Conservation (phyloP, 2,113 vertebrate species). For the Aramus guarauna region DNA sequence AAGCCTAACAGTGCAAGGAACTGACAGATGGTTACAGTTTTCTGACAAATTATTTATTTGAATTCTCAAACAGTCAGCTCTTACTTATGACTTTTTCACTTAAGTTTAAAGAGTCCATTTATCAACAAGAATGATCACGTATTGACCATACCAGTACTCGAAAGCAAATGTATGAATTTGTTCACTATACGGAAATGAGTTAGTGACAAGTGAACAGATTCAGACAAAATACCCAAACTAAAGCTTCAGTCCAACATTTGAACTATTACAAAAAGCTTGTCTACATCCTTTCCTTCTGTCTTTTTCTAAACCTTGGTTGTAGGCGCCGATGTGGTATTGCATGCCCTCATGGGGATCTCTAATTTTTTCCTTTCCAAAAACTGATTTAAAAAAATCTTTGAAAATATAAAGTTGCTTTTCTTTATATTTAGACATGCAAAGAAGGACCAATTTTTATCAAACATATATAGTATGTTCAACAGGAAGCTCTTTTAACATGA, state of each 20-base stretch:
- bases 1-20: background rate
- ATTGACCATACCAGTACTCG: conserved; percentile 3
- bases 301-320: background rate
- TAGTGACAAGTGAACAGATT: background rate
- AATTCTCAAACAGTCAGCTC: conserved; percentile 44
- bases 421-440: background rate
- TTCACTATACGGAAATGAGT: background rate
- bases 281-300: background rate
- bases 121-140: conserved; percentile 18
- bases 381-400: background rate
- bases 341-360: background rate
- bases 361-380: background rate
- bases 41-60: conserved; percentile 51
- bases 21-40: conserved; percentile 52
- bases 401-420: background rate
- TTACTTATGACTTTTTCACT: conserved; percentile 3
- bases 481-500: background rate
- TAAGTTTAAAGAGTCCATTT: conserved; percentile 38
- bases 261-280: background rate
- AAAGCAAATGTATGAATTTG: conserved; percentile 14
- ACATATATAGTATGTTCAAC: background rate
- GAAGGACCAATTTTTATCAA: background rate
- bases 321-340: fast-evolving
- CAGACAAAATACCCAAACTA: background rate
- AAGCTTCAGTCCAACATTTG: background rate